Conservation (phyloP, 2,888 invertebrate genomes). For the Cotesia congregata region DNA sequence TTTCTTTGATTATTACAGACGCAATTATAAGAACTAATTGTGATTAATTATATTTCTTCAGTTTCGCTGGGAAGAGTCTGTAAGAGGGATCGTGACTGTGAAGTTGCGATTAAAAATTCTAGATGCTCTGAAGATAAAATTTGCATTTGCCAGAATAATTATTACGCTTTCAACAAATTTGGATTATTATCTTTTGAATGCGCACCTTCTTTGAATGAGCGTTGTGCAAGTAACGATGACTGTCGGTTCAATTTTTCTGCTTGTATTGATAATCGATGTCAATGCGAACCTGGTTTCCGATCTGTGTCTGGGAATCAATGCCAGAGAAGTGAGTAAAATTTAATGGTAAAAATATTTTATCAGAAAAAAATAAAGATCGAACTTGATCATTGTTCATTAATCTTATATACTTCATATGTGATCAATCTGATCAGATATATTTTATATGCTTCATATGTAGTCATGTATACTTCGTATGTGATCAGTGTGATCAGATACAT, state of each 20-base stretch:
- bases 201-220: neutral
- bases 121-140: neutral
- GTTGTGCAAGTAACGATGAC: neutral
- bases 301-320: neutral
- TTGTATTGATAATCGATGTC: neutral
- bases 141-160: neutral
- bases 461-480: too few relatives aligned
- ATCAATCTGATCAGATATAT: too few relatives aligned
- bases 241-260: neutral
- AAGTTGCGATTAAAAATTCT: neutral
- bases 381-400: too few relatives aligned
- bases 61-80: neutral
- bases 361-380: too few relatives aligned
- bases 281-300: neutral
- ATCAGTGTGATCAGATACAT: too few relatives aligned
- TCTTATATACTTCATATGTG: too few relatives aligned
- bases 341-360: neutral
- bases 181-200: neutral
- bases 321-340: neutral
- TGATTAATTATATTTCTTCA: neutral
- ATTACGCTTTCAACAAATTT: neutral
- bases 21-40: too few relatives aligned
- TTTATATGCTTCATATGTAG: too few relatives aligned
- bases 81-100: neutral
- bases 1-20: neutral